Conservation (phyloP, 2,888 invertebrate species). For the Chrysodeixis includens region DNA sequence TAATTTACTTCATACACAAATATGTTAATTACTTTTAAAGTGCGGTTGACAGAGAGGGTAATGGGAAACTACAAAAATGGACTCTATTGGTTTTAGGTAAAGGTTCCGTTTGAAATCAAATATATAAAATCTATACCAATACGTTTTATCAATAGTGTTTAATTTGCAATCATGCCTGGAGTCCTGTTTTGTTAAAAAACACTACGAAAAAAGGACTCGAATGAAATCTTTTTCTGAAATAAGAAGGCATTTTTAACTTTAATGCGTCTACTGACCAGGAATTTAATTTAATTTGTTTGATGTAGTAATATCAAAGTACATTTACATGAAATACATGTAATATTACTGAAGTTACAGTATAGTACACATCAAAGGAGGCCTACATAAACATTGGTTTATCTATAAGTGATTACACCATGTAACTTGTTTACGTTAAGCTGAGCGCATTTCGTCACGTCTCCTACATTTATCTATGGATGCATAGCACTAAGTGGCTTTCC, state of each 20-base stretch:
- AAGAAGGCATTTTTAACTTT: neutral
- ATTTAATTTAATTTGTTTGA: constrained; percentile 2
- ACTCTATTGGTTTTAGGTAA: too few relatives aligned
- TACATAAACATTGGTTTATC: constrained; percentile 49
- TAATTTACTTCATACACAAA: constrained; percentile 9
- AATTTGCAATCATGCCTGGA: too few relatives aligned
- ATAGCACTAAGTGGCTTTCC: too few relatives aligned
- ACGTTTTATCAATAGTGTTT: too few relatives aligned
- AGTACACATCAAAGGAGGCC: constrained; percentile 38
- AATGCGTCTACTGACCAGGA: neutral
- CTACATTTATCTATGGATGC: constrained; percentile 9
- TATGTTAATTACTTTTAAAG: constrained; percentile 15
- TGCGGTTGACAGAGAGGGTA: neutral
- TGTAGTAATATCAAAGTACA: neutral
- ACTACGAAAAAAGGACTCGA: neutral
- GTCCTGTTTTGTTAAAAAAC: too few relatives aligned
- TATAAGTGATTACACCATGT: neutral
- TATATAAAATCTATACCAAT: too few relatives aligned
- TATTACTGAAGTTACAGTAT: constrained; percentile 29
- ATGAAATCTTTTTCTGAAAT: neutral
- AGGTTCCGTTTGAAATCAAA: too few relatives aligned
- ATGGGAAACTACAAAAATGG: neutral
- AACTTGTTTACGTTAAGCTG: constrained; percentile 53
- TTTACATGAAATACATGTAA: constrained; percentile 8
- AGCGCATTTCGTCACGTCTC: constrained; percentile 56